Percentiles rank a stretch among this genome's conserved stretches.
These are phyloP conservation scores for Amia ocellicauda DNA, from an alignment of 2,113 vertebrate species.

Conservation along the genomic window DNA sequence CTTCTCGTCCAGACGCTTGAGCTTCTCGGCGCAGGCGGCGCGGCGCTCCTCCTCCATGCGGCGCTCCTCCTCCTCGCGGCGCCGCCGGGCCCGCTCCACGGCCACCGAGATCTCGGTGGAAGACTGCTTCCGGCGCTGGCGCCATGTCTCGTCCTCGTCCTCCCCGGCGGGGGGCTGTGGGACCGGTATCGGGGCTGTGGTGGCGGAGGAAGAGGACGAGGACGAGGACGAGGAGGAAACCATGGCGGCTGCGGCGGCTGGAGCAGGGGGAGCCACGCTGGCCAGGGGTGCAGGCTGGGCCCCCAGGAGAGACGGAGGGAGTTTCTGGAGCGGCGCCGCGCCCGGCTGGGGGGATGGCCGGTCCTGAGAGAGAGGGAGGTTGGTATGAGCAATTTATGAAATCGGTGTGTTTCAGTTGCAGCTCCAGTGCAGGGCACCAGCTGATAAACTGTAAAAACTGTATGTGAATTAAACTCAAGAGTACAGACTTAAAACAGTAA, in stretches of 20 bases:
- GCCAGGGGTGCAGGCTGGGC: conserved; percentile 26
- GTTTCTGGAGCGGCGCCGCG: background rate
- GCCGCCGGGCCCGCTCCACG: conserved; percentile 81
- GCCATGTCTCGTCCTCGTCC: conserved; percentile 89
- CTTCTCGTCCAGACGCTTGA: conserved; percentile 86
- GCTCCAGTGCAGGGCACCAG: no score
- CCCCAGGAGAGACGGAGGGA: conserved; percentile 37
- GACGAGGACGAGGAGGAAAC: no score
- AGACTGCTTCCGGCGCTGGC: conserved; percentile 85
- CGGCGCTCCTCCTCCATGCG: conserved; percentile 89
- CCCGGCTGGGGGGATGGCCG: conserved; percentile 50
- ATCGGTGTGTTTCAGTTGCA: no score
- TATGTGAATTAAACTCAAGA: no score
- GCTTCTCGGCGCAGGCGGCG: conserved; percentile 86
- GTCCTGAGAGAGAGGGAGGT: conserved; percentile 40
- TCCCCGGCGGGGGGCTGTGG: conserved; percentile 68
- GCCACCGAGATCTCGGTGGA: conserved; percentile 84
- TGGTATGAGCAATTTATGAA: no score
- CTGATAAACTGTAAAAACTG: no score
- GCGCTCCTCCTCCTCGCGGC: conserved; percentile 84
- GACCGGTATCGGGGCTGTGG: conserved; percentile 39
- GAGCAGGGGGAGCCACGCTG: conserved; percentile 27
- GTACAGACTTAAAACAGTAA: no score
- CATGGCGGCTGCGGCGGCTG: conserved; percentile 34
- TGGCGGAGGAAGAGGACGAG: conserved; percentile 38